Evolutionary conservation across 2,113 vertebrate genomes (phyloP), one percentile per base, ranked within the genome.

Genomic region (Glareola pratincola): DNA sequence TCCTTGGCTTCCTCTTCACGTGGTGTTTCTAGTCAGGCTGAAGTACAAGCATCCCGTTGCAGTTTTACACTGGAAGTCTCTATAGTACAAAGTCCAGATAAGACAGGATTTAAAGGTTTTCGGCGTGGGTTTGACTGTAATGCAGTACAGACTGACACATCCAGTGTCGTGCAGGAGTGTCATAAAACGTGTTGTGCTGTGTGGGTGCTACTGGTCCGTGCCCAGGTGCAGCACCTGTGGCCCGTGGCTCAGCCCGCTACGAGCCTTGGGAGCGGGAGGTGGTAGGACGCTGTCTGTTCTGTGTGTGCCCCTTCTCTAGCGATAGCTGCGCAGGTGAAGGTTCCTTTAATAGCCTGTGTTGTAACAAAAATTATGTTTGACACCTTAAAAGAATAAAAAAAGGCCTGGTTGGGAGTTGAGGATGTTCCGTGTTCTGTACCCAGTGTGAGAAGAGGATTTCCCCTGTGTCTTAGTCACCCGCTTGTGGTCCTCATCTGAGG

Each of bases 141-240:
- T n/a, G n/a, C n/a, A n/a, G n/a, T n/a, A n/a, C n/a, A n/a, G n/a
- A n/a, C n/a, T n/a, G n/a, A n/a, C n/a, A n/a, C n/a, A n/a, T n/a
- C n/a, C n/a, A n/a, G 26, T 11, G 32, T 7, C 50, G 34, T 45
- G 43, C 41, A 69, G 11, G 21, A 51, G 17, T 21, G n/a, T 69
- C 47, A 10, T 14, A 16, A 19, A n/a, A 10, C 3, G 2, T 12
- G 27, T 20, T 6, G 1, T 10, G 34, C 39, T 23, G 14, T 7
- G 72, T 0, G 2, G 48, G 0, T 22, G 53, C 57, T 43, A 0
- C 45, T 53, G 63, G 10, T 16, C 22, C 24, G 5, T 26, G 48
- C n/a, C 18, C 27, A 26, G 48, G 27, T 23, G 4, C 48, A 32
- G n/a, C 34, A 12, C 51, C 34, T 30, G 10, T 10, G 9, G 8